Percentiles rank a stretch among this genome's conserved stretches.
These are phyloP conservation scores for Pteropus rufus DNA, from an alignment of 2,797 vertebrate genomes.

Conservation along the genomic window DNA sequence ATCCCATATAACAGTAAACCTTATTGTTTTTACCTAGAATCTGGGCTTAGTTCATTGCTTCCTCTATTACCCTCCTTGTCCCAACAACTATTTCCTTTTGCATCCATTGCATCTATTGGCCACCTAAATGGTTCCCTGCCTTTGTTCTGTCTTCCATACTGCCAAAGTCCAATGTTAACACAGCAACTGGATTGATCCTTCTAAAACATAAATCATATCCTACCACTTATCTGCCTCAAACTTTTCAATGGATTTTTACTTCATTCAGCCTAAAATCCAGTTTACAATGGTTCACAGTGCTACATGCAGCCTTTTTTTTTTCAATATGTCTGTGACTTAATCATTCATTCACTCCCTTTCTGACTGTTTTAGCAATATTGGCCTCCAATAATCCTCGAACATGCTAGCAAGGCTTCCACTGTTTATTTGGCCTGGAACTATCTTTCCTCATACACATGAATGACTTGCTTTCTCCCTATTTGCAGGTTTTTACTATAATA, in stretches of 20 bases:
- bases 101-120: not conserved
- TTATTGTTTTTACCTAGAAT: not conserved
- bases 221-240: not conserved
- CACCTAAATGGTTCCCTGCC: not conserved
- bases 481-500: not conserved
- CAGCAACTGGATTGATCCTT: not conserved
- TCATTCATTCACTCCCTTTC: not conserved
- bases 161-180: not conserved
- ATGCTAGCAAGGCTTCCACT: not conserved
- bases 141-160: not conserved
- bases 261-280: not conserved
- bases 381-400: not conserved
- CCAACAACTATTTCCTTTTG: not conserved
- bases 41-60: not conserved
- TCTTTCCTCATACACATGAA: not conserved
- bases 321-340: not conserved
- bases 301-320: too few species aligned
- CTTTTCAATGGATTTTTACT: not conserved
- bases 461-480: not conserved
- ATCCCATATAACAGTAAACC: not conserved
- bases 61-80: not conserved
- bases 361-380: too few species aligned
- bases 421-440: not conserved
- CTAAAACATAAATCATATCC: not conserved
- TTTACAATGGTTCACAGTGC: not conserved